These are phyloP conservation scores for Microctenopoma stevenorrisi DNA, from an alignment of 2,797 vertebrate genomes.

Conservation along the genomic window DNA sequence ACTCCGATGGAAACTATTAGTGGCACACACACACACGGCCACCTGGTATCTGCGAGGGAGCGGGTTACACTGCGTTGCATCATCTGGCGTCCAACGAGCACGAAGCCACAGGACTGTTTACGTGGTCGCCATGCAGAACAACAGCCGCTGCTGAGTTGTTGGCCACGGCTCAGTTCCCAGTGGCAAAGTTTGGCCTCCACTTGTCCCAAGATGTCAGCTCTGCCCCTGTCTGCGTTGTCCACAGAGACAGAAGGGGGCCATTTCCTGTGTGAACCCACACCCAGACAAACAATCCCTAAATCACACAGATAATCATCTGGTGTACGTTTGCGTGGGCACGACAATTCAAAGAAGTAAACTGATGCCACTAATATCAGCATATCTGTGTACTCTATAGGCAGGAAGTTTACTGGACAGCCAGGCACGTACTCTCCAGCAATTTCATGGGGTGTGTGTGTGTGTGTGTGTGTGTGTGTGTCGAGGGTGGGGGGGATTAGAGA, in stretches of 20 bases:
- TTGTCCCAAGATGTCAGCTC: constrained; percentile 68
- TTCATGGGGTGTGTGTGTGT: constrained; percentile 47
- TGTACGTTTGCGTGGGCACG: constrained; percentile 71
- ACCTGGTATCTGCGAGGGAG: constrained; percentile 42
- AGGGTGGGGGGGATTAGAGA: constrained; percentile 34
- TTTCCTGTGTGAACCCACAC: constrained; percentile 86
- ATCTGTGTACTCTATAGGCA: constrained; percentile 80
- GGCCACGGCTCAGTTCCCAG: constrained; percentile 58
- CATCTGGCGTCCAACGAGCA: constrained; percentile 41
- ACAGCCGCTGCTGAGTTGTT: constrained; percentile 38
- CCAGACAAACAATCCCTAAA: constrained; percentile 61
- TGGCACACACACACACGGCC: constrained; percentile 16
- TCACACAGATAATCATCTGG: constrained; percentile 72
- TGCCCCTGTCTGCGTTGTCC: constrained; percentile 69
- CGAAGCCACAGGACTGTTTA: constrained; percentile 46
- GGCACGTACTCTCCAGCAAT: constrained; percentile 77
- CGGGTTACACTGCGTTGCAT: constrained; percentile 70
- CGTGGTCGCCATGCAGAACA: constrained; percentile 46
- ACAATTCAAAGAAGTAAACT: constrained; percentile 74
- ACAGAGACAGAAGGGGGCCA: constrained; percentile 70
- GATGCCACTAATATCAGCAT: constrained; percentile 78
- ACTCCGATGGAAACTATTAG: constrained; percentile 12
- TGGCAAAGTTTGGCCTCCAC: constrained; percentile 48
- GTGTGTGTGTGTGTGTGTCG: not conserved
- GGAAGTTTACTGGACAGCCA: constrained; percentile 83